Evolutionary conservation across 2,888 invertebrate genomes (phyloP), one percentile per base, ranked within the genome.

Genomic region (Brenthis ino): DNA sequence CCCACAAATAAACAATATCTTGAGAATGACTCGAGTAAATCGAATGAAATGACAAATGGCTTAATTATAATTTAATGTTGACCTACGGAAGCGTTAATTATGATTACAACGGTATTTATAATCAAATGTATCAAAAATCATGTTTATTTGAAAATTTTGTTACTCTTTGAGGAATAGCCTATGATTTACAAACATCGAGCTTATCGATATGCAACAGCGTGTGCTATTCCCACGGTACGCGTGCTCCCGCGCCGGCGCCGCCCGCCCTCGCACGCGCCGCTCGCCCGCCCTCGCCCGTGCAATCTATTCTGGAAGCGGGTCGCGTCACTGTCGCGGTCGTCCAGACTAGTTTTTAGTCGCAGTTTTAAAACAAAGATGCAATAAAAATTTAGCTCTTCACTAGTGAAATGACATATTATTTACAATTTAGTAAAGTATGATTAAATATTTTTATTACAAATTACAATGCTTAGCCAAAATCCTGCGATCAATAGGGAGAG

Each of bases 291-390:
- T 33, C 54, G 54, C 54, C 54, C 58, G 14, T 51, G 37, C 6
- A 51, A 20, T 51, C 72, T 72, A 70, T 70, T 70, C 57, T 57
- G 61, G 64, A 51, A 64, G 33, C 37, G n/a, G 66, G 60, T 66
- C 65, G 57, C 55, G 67, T 58, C 63, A 57, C 37, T 48, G 64
- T 28, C 63, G 43, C 53, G 33, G 57, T 14, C 67, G 20, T 37
- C 37, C 16, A 28, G 28, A 20, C 53, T 6, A 3, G 12, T 13
- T 13, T 47, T n/a, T 48, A 20, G 47, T 58, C 11, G 20, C 6
- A 28, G 13, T n/a, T 24, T 24, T 58, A 47, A 28, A 11, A 16
- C 6, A 51, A n/a, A 43, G 8, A 37, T 33, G 47, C 13, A 14
- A 53, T 65, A 6, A 53, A 57, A 43, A 16, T 6, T 6, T 37